phyloP scores from a whole-genome alignment of 2,797 vertebrate genomes.

The Gymnocypris eckloni region DNA sequence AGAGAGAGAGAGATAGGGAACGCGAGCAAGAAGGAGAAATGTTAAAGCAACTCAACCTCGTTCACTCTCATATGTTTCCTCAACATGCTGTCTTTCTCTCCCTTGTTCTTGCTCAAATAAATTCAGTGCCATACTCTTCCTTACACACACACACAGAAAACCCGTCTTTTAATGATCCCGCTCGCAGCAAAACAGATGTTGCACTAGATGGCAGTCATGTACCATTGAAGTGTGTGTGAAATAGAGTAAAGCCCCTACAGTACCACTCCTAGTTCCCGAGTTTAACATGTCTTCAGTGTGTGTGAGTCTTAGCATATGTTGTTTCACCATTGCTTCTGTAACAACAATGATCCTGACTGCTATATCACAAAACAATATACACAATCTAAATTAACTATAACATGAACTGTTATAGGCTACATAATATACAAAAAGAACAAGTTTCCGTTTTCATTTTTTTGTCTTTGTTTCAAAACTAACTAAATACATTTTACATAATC shows the following conservation, averaged over 20 bases:
- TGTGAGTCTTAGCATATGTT: background rate
- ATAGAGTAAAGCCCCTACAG: background rate
- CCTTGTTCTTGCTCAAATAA: slow-evolving; percentile 16
- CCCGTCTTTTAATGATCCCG: background rate
- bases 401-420: background rate
- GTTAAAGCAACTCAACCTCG: slow-evolving; percentile 22
- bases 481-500: background rate
- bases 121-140: background rate
- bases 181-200: background rate
- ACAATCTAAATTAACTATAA: background rate
- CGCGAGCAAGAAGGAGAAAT: slow-evolving; percentile 30
- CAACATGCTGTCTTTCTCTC: slow-evolving; percentile 11
- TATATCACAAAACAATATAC: background rate
- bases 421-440: background rate
- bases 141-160: background rate
- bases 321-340: background rate
- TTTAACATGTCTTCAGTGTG: slow-evolving; percentile 3
- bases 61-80: slow-evolving; percentile 11
- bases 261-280: slow-evolving; percentile 30
- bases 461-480: background rate
- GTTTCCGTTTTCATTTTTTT: background rate
- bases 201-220: slow-evolving; percentile 63
- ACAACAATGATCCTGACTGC: background rate
- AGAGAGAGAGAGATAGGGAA: background rate
- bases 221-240: slow-evolving; percentile 34